Conservation (phyloP, 2,888 invertebrate species). For the Pristionchus japonicus region DNA sequence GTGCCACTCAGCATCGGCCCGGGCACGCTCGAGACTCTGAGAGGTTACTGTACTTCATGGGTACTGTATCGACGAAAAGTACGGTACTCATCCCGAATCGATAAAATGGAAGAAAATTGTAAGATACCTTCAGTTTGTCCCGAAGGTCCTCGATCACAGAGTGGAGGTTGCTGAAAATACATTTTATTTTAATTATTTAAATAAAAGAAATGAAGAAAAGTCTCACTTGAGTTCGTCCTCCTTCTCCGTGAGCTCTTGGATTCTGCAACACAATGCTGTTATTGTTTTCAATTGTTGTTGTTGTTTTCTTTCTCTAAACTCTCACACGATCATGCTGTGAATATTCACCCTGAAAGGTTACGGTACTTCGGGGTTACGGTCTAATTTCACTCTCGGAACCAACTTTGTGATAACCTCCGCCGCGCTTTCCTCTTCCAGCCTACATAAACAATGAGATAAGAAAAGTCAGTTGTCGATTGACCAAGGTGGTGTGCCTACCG, state of each 20-base stretch:
- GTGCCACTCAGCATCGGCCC: conserved; percentile 37
- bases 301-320: not conserved
- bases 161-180: conserved; percentile 37
- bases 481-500: not conserved
- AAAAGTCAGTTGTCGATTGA: not conserved
- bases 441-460: not conserved
- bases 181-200: not conserved
- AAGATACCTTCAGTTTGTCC: conserved; percentile 14
- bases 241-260: conserved; percentile 45
- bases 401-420: conserved; percentile 1
- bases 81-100: not conserved
- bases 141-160: conserved; percentile 40
- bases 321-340: not conserved
- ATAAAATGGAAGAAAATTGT: not conserved
- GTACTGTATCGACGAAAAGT: not conserved
- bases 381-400: not conserved
- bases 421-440: conserved; percentile 5
- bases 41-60: not conserved
- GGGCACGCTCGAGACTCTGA: not conserved
- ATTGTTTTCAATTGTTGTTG: not conserved
- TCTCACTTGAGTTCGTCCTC: conserved; percentile 44
- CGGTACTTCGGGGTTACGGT: not conserved
- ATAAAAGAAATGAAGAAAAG: not conserved
- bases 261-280: not conserved
- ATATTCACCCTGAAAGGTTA: not conserved